Evolutionary conservation across 2,888 invertebrate genomes (phyloP).

Genomic region (Toxonevra muliebris): DNA sequence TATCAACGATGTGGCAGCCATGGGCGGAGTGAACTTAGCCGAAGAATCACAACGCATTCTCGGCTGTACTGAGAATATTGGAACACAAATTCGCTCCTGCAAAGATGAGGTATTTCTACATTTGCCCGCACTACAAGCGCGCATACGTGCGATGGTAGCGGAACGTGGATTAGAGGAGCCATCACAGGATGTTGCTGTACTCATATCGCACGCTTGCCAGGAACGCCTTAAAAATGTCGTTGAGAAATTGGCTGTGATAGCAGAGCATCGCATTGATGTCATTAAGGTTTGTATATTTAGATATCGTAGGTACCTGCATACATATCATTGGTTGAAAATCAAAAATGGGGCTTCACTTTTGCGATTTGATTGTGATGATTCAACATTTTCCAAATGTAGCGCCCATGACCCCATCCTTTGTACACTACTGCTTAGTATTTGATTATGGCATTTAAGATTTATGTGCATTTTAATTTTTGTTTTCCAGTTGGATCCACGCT

Average conservation of each 20-base stretch:
- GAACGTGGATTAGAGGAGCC: conserved; percentile 86
- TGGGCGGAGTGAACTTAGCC: conserved; percentile 97
- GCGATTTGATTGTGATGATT: too few relatives aligned
- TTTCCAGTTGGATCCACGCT: conserved; percentile 84
- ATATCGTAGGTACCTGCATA: not conserved
- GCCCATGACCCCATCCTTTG: too few relatives aligned
- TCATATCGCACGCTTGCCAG: conserved; percentile 93
- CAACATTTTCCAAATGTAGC: too few relatives aligned
- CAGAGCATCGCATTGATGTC: conserved; percentile 94
- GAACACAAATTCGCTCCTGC: conserved; percentile 88
- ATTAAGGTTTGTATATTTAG: conserved; percentile 73
- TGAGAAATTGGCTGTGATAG: conserved; percentile 90
- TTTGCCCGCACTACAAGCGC: conserved; percentile 78
- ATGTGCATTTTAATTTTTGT: conserved; percentile 27
- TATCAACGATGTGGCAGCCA: conserved; percentile 98
- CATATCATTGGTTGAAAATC: not conserved
- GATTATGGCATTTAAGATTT: not conserved
- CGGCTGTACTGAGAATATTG: conserved; percentile 88
- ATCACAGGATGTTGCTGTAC: conserved; percentile 82
- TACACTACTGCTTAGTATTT: too few relatives aligned
- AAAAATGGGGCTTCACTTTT: too few relatives aligned
- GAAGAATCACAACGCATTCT: conserved; percentile 96
- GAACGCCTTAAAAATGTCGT: conserved; percentile 90
- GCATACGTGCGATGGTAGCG: conserved; percentile 79
- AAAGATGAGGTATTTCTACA: conserved; percentile 92